Conservation (phyloP, 2,888 invertebrate species). For the Abrostola tripartita region DNA sequence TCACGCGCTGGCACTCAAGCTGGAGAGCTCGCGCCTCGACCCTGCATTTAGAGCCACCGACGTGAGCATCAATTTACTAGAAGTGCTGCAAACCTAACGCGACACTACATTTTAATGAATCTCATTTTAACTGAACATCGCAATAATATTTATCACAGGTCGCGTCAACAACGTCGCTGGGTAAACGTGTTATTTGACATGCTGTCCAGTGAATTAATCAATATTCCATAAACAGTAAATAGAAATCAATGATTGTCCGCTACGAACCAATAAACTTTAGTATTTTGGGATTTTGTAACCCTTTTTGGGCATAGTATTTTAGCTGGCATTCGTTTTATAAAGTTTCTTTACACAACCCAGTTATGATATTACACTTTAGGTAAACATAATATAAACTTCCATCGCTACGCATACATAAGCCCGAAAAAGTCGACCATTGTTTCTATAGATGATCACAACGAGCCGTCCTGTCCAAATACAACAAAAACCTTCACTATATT, state of each 20-base stretch:
- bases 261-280: neutral
- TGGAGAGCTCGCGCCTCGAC: constrained; percentile 66
- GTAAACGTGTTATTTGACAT: neutral
- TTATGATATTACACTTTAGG: neutral
- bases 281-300: neutral
- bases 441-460: constrained; percentile 15
- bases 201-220: neutral
- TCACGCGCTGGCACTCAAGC: constrained; percentile 80
- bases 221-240: neutral
- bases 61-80: constrained; percentile 55
- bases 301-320: neutral
- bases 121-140: constrained; percentile 8
- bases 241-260: constrained; percentile 1
- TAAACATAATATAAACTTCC: constrained; percentile 1
- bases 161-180: neutral
- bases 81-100: constrained; percentile 45
- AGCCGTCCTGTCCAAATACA: constrained; percentile 40
- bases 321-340: neutral
- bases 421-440: constrained; percentile 11
- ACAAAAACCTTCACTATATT: constrained; percentile 35
- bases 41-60: constrained; percentile 65
- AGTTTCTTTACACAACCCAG: neutral
- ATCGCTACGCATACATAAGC: constrained; percentile 6
- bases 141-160: constrained; percentile 17
- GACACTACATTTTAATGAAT: constrained; percentile 34